Conservation (phyloP, 2,113 vertebrate species). For the Pedetes capensis region DNA sequence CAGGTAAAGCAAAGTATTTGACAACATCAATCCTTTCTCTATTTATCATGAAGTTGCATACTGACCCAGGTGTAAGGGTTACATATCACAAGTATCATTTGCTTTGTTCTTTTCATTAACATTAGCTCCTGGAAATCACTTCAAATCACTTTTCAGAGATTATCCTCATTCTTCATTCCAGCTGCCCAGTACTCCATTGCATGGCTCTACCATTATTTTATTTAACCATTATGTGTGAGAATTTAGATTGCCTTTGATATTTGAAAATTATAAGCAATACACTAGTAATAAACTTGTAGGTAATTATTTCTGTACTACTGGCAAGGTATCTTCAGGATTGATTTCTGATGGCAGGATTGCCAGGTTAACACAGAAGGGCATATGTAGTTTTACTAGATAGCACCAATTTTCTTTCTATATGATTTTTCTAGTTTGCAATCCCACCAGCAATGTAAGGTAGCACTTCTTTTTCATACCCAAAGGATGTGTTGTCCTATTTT, state of each 20-base stretch:
- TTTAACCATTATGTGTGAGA: too few relatives aligned
- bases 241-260: too few relatives aligned
- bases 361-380: not conserved
- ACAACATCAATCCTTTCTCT: too few relatives aligned
- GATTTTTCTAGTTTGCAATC: not conserved
- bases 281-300: not conserved
- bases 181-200: not conserved
- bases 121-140: not conserved
- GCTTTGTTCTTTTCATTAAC: not conserved
- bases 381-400: not conserved
- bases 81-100: not conserved
- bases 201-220: not conserved
- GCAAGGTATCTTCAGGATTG: not conserved
- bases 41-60: too few relatives aligned
- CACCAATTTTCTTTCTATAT: not conserved
- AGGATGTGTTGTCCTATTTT: not conserved
- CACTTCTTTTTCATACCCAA: not conserved
- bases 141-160: not conserved
- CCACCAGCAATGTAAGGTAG: not conserved
- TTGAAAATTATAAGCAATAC: not conserved
- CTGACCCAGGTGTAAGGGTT: too few relatives aligned
- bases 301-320: not conserved
- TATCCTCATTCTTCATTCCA: not conserved
- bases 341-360: not conserved
- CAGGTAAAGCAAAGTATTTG: too few relatives aligned